These are phyloP conservation scores for Neelides sp. DNA, from an alignment of 1,140 invertebrate species.

Conservation along the genomic window DNA sequence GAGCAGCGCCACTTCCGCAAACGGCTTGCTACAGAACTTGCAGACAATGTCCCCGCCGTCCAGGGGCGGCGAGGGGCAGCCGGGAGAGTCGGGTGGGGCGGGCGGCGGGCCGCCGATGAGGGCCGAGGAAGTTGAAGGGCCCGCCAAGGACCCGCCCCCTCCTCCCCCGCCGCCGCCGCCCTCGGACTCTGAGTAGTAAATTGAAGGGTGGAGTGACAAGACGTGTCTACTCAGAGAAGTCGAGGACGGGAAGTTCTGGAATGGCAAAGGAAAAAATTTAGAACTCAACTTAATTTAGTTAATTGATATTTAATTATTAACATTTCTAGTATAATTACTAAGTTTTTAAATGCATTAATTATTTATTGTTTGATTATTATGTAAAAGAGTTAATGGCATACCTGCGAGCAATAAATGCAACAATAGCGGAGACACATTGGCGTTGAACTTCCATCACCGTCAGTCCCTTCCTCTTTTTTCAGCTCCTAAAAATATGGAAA, in stretches of 20 bases:
- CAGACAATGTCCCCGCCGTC: slow-evolving; percentile 52
- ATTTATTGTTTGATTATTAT: too few species aligned
- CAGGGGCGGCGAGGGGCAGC: slow-evolving; percentile 12
- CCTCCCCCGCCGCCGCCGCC: slow-evolving; percentile 18
- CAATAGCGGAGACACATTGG: slow-evolving; percentile 45
- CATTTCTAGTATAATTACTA: too few species aligned
- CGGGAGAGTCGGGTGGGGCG: slow-evolving; percentile 5
- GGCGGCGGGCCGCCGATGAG: neutral
- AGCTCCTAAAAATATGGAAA: slow-evolving; percentile 52
- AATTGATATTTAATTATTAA: too few species aligned
- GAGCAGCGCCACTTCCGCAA: slow-evolving; percentile 70
- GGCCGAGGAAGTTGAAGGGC: neutral
- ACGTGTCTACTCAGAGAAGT: slow-evolving; percentile 77
- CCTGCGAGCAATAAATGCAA: slow-evolving; percentile 77
- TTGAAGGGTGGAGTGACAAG: slow-evolving; percentile 31
- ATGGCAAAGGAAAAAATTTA: too few species aligned
- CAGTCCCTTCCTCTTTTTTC: slow-evolving; percentile 71
- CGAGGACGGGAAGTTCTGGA: slow-evolving; percentile 70
- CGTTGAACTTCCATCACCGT: too few species aligned
- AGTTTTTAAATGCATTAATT: too few species aligned
- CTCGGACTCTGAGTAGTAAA: slow-evolving; percentile 27
- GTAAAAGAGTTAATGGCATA: too few species aligned
- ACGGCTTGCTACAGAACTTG: slow-evolving; percentile 79
- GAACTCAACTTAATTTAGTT: too few species aligned
- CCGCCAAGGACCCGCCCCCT: too few species aligned